Evolutionary conservation across 1,140 invertebrate species (phyloP).

Genomic region (Sinonovacula constricta): DNA sequence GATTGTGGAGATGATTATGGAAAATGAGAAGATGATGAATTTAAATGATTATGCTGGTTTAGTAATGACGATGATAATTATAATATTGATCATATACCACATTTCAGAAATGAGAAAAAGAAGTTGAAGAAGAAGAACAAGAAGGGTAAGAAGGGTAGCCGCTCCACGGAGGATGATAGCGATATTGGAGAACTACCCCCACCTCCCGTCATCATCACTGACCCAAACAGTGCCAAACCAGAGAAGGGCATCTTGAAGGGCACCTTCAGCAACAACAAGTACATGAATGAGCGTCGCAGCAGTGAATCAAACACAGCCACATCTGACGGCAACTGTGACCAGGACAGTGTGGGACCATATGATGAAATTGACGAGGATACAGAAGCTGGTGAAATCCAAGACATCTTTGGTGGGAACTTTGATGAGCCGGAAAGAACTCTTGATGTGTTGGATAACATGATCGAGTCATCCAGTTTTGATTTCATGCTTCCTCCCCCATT

Average conservation of each 20-base stretch:
- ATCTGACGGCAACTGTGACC: conserved; percentile 59
- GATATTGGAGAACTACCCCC: conserved; percentile 72
- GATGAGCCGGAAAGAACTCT: conserved; percentile 63
- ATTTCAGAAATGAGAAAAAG: conserved; percentile 42
- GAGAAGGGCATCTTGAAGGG: conserved; percentile 73
- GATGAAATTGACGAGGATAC: conserved; percentile 70
- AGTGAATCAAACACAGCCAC: conserved; percentile 63
- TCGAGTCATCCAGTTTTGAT: conserved; percentile 73
- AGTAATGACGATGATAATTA: no score
- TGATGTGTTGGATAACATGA: conserved; percentile 70
- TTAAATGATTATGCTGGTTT: no score
- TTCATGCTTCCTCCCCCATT: conserved; percentile 71
- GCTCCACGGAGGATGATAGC: conserved; percentile 72
- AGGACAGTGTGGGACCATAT: conserved; percentile 65
- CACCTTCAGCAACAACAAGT: conserved; percentile 51
- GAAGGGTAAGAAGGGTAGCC: conserved; percentile 59
- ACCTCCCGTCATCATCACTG: conserved; percentile 72
- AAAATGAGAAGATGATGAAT: no score
- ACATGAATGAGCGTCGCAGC: conserved; percentile 54
- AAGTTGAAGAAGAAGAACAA: conserved; percentile 32
- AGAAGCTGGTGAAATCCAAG: conserved; percentile 70
- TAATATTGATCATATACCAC: no score
- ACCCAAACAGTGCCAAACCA: conserved; percentile 71
- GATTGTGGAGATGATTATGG: no score
- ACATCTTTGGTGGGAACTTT: conserved; percentile 66